Base-by-base conservation (phyloP, 2,113 vertebrate genomes). In the Hemicordylus capensis region DNA sequence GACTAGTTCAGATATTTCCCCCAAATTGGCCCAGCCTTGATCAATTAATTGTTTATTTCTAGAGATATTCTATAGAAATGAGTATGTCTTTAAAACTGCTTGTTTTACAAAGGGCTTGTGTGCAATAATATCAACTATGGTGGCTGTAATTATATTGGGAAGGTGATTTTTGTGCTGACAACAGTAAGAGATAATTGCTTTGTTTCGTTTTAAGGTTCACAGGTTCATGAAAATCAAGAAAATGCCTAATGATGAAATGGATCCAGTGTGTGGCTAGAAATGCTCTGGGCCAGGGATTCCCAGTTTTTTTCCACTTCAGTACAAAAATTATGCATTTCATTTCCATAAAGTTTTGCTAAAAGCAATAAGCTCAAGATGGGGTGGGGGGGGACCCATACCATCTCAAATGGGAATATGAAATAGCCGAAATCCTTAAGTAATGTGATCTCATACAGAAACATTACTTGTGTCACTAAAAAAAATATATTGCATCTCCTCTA, bases 401-500 rank as follows among this genome's bases (percentile, higher is more conserved):
- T 95, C 88, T 76, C 87, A 77, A 85, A 39, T 81, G 76, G 4
- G 73, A 92, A 89, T 85, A 93, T 51, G 14, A 91, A 95, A 95
- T 92, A 80, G 87, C 76, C n/a, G 2, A 89, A 95, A 90, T 79
- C 77, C 92, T 87, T 81, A 92, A 90, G 94, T 94, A 97, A 96
- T 93, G 95, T 94, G 95, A 95, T 93, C 93, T 91, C 80, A 93
- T 92, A 85, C 78, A 93, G 94, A 93, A 93, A 94, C 81, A 5
- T 89, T 51, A 80, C 61, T 89, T 96, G 89, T 93, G 95, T 96
- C 94, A 96, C 88, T 90, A 94, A 79, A n/a, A 91, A 90, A 75
- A 58, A 84, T 42, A 78, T 81, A 92, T 95, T 96, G 95, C 88
- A 92, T 76, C 95, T 96, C 92, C 28, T 94, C 96, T 95, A 96